phyloP scores from a whole-genome alignment of 1,140 invertebrate species.

The Polypedilum pembai region DNA sequence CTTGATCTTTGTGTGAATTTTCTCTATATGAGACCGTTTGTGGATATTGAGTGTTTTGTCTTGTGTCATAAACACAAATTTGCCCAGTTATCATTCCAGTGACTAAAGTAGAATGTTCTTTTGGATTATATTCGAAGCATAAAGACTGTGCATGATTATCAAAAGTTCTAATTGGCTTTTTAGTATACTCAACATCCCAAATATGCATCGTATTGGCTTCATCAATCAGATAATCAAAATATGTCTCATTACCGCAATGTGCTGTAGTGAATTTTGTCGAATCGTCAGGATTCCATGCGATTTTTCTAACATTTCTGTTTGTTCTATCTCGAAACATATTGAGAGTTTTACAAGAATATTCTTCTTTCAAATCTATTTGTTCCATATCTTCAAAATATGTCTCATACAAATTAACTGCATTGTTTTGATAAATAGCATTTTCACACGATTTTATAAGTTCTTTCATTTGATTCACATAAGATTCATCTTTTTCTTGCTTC shows the following conservation, averaged over 20 bases:
- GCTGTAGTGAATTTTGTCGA: constrained; percentile 69
- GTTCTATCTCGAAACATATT: constrained; percentile 57
- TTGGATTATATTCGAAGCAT: constrained; percentile 74
- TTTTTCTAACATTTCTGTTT: constrained; percentile 56
- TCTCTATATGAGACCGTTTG: constrained; percentile 47
- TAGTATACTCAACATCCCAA: constrained; percentile 84
- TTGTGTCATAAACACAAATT: constrained; percentile 65
- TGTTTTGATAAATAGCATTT: constrained; percentile 78
- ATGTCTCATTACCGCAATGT: constrained; percentile 53
- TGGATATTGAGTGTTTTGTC: constrained; percentile 53
- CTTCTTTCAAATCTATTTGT: constrained; percentile 49
- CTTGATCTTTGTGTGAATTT: constrained; percentile 61
- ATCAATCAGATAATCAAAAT: constrained; percentile 52
- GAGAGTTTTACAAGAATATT: constrained; percentile 55
- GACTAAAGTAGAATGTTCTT: constrained; percentile 69
- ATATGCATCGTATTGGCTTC: constrained; percentile 55
- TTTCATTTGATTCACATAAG: constrained; percentile 48
- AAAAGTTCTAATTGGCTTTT: constrained; percentile 62
- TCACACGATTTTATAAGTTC: constrained; percentile 42
- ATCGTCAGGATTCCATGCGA: constrained; percentile 78
- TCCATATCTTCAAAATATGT: constrained; percentile 65
- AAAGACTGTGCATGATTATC: constrained; percentile 59
- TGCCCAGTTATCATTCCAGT: constrained; percentile 77
- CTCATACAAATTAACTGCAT: constrained; percentile 82
- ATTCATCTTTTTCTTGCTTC: constrained; percentile 91